These are phyloP conservation scores for Rhinogobius similis DNA, from an alignment of 2,113 vertebrate genomes.

Conservation along the genomic window DNA sequence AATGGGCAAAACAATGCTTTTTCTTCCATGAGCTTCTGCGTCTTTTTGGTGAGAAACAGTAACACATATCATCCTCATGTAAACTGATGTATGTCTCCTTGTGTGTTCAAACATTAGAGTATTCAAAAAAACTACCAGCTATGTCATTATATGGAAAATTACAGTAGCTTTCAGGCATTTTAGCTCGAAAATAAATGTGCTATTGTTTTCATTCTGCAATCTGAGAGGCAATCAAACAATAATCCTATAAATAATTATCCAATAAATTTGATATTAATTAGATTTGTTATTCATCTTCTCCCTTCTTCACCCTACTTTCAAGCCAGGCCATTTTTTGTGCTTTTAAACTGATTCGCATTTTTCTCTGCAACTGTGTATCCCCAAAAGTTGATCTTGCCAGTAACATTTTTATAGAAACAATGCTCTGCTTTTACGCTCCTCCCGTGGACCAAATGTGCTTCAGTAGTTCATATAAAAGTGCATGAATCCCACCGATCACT, in stretches of 20 bases:
- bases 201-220: not conserved
- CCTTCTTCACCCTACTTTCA: not conserved
- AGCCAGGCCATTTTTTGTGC: no score
- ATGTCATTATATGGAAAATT: no score
- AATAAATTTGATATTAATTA: no score
- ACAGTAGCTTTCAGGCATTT: not conserved
- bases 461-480: slow-evolving; percentile 62
- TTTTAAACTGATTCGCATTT: no score
- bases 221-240: no score
- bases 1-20: not conserved
- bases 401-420: slow-evolving; percentile 29
- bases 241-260: no score
- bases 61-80: not conserved
- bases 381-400: slow-evolving; percentile 20
- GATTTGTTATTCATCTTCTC: not conserved
- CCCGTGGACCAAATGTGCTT: slow-evolving; percentile 50
- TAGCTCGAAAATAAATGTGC: not conserved
- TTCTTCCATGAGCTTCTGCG: not conserved
- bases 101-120: no score
- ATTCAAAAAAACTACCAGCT: no score
- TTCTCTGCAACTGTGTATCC: not conserved
- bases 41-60: not conserved
- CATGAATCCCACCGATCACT: slow-evolving; percentile 65
- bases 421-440: slow-evolving; percentile 44
- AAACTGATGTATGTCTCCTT: no score